Conservation (phyloP, 2,797 vertebrate species). For the Heteromormyrus szaboi region DNA sequence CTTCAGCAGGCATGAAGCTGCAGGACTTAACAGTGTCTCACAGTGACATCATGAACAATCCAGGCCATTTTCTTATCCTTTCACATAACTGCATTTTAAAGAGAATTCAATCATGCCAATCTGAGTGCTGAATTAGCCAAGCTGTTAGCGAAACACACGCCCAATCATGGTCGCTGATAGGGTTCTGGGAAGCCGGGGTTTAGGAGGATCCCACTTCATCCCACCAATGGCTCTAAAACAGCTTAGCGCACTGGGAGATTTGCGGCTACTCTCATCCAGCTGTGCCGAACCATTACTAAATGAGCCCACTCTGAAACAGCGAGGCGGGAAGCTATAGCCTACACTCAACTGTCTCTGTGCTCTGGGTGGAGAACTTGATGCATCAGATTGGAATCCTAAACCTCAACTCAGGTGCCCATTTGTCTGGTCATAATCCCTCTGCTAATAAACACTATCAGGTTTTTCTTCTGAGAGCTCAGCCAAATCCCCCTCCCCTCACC, state of each 20-base stretch:
- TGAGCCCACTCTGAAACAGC: conserved; percentile 56
- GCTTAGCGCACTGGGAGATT: conserved; percentile 32
- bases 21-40: background rate
- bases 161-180: background rate
- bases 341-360: conserved; percentile 53
- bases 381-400: conserved; percentile 41
- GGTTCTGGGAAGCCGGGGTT: background rate
- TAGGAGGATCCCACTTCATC: background rate
- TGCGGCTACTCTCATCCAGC: conserved; percentile 61
- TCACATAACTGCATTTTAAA: background rate
- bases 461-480: conserved; percentile 1
- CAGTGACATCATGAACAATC: background rate
- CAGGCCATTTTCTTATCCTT: background rate
- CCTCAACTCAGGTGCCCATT: conserved; percentile 58
- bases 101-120: background rate
- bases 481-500: conserved; percentile 27
- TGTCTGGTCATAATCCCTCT: conserved; percentile 57
- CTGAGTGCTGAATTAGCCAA: background rate
- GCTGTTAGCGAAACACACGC: background rate
- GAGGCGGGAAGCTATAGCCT: conserved; percentile 51
- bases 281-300: conserved; percentile 67
- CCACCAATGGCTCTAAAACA: background rate
- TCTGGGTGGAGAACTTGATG: conserved; percentile 50
- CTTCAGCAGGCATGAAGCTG: background rate
- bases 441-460: conserved; percentile 44